Conservation (phyloP, 2,888 invertebrate genomes). For the Pteria penguin region DNA sequence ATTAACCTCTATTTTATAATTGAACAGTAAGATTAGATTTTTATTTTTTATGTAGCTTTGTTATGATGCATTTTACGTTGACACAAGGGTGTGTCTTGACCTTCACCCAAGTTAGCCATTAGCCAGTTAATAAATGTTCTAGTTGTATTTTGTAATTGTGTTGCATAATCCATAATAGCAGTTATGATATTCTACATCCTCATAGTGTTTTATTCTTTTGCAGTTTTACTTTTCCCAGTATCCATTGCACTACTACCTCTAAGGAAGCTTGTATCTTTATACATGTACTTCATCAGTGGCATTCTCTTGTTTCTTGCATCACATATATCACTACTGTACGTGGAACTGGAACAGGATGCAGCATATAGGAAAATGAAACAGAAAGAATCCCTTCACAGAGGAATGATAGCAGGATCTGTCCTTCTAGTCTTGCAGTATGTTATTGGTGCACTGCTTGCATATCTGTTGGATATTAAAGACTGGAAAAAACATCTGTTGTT, state of each 20-base stretch:
- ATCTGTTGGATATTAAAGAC: slow-evolving; percentile 79
- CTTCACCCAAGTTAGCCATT: too few relatives aligned
- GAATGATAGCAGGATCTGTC: slow-evolving; percentile 74
- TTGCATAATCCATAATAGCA: too few relatives aligned
- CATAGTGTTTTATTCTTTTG: slow-evolving; percentile 44
- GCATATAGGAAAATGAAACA: slow-evolving; percentile 47
- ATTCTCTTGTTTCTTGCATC: slow-evolving; percentile 80
- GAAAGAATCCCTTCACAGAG: slow-evolving; percentile 63
- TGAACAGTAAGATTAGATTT: too few relatives aligned
- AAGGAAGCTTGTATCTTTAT: slow-evolving; percentile 80
- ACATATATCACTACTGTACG: slow-evolving; percentile 80
- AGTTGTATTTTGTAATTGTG: too few relatives aligned
- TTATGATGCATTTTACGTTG: too few relatives aligned
- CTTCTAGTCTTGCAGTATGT: slow-evolving; percentile 75
- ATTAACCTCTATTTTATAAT: too few relatives aligned
- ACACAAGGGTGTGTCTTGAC: too few relatives aligned
- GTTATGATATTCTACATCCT: too few relatives aligned
- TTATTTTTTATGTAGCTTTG: too few relatives aligned
- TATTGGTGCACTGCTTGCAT: slow-evolving; percentile 77
- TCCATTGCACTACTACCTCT: slow-evolving; percentile 81
- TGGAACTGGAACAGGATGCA: slow-evolving; percentile 73
- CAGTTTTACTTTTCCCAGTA: slow-evolving; percentile 81
- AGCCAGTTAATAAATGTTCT: too few relatives aligned
- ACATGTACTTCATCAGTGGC: slow-evolving; percentile 81
- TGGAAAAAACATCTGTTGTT: slow-evolving; percentile 78